phyloP scores from a whole-genome alignment of 2,113 vertebrate species.

The Amazona vittata region DNA sequence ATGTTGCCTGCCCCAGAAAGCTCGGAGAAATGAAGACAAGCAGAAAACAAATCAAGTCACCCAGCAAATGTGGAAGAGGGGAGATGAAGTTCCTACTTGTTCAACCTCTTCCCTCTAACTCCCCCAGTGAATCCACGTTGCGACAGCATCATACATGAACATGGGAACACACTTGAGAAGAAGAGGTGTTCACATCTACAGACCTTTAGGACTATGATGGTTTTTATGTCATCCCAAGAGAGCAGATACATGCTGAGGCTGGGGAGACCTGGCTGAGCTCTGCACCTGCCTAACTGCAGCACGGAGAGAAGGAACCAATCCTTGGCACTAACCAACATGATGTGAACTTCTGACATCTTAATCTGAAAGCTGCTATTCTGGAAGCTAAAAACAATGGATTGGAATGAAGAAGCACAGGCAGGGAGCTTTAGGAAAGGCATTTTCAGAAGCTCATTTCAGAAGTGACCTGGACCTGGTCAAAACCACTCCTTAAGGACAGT shows the following conservation, averaged over 20 bases:
- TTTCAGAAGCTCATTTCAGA: neutral
- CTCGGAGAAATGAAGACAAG: rapidly evolving
- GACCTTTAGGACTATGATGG: neutral
- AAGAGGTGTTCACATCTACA: neutral
- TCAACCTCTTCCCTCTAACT: neutral
- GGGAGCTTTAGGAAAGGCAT: neutral
- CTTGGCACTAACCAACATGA: neutral
- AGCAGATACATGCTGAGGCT: rapidly evolving
- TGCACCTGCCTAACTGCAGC: neutral
- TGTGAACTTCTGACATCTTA: neutral
- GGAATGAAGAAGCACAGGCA: neutral
- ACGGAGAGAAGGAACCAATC: neutral
- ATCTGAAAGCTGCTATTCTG: neutral
- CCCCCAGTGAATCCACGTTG: neutral
- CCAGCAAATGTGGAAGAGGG: neutral
- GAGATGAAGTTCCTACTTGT: neutral
- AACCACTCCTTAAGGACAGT: neutral
- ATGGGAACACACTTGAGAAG: neutral
- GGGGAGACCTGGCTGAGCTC: neutral
- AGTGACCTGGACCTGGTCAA: neutral
- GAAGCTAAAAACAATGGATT: neutral
- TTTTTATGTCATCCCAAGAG: neutral
- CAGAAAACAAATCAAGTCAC: neutral
- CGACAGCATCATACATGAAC: rapidly evolving
- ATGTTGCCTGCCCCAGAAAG: neutral